A percentile compares a stretch with the other conserved stretches of the same genome.
Evolutionary conservation across 2,888 invertebrate genomes (phyloP).

Genomic region (Ennomos quercinarius): DNA sequence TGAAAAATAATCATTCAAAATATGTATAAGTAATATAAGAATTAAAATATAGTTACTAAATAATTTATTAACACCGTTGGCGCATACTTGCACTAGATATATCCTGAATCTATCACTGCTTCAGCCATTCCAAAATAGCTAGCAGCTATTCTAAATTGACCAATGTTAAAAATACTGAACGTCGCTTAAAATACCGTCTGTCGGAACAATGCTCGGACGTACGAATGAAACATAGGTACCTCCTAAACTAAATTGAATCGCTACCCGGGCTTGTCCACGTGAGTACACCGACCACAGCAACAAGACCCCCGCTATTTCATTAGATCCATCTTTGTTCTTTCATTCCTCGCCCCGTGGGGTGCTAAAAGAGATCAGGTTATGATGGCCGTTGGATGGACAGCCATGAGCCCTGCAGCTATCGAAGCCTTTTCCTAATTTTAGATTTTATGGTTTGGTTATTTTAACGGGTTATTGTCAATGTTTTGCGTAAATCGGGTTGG

Average conservation of each 20-base stretch:
- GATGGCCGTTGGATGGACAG: slow-evolving; percentile 45
- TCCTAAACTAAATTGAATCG: slow-evolving; percentile 64
- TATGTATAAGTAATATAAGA: too few relatives aligned
- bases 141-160: slow-evolving; percentile 19
- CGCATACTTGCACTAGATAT: too few relatives aligned
- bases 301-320: slow-evolving; percentile 53
- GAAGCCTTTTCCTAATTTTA: slow-evolving; percentile 35
- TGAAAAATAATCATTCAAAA: too few relatives aligned
- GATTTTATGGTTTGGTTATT: slow-evolving; percentile 37
- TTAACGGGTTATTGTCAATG: slow-evolving; percentile 31
- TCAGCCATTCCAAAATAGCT: not conserved
- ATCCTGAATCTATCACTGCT: too few relatives aligned
- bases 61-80: too few relatives aligned
- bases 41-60: too few relatives aligned
- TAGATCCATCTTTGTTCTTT: slow-evolving; percentile 43
- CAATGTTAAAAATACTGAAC: slow-evolving; percentile 27
- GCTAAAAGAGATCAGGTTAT: slow-evolving; percentile 37
- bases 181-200: slow-evolving; percentile 21
- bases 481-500: slow-evolving; percentile 8
- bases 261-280: slow-evolving; percentile 52
- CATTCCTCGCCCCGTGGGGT: slow-evolving; percentile 14
- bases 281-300: slow-evolving; percentile 46
- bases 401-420: slow-evolving; percentile 37
- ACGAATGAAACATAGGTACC: slow-evolving; percentile 51
- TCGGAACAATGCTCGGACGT: slow-evolving; percentile 13